Base-by-base conservation (phyloP, 1,140 invertebrate species). In the Hylyphantes graminicola region DNA sequence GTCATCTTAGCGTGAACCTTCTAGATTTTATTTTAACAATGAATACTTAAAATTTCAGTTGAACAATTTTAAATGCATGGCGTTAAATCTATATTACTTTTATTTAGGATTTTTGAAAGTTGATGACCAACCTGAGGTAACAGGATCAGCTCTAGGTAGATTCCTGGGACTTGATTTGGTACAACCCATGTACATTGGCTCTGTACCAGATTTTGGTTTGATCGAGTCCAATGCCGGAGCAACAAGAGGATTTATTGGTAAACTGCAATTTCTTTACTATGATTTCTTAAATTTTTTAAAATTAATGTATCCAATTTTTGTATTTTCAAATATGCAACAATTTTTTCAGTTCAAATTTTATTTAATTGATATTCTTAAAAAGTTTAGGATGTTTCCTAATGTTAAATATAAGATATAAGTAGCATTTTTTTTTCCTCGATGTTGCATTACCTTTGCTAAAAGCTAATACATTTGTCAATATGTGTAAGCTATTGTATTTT, bases 101-200 rank as follows among this genome's bases (percentile, higher is more conserved):
- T 51, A 86, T 87, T 10, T 86, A 92, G 94, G 94, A 59, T 93
- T 92, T 10, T 94, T 98, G 94, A 91, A 93, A 77, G 93, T 98
- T 0, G 94, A 98, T 89, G 89, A 89, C 51, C 92, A 93, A 61
- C 90, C 92, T 63, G 92, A 93, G n/a, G 95, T 94, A 87, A 92
- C 90, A 12, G 93, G 93, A 68, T 88, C 90, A 53, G 91, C 93
- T 4, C 88, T 90, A 61, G 93, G 94, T 19, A 92, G 92, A 86
- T 93, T 93, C 88, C 90, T 93, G 55, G 94, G 94, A 7, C 89
- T 98, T 15, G 96, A 97, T 87, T 90, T 98, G 4, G 90, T 91
- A 0, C 92, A 94, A 86, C 93, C 94, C 0, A 88, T 98, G 61
- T 98, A 94, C 88, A 89, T 99, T 67, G 97, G 96, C 51, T 95